phyloP scores from a whole-genome alignment of 2,113 vertebrate species.

The Phyllostomus hastatus region DNA sequence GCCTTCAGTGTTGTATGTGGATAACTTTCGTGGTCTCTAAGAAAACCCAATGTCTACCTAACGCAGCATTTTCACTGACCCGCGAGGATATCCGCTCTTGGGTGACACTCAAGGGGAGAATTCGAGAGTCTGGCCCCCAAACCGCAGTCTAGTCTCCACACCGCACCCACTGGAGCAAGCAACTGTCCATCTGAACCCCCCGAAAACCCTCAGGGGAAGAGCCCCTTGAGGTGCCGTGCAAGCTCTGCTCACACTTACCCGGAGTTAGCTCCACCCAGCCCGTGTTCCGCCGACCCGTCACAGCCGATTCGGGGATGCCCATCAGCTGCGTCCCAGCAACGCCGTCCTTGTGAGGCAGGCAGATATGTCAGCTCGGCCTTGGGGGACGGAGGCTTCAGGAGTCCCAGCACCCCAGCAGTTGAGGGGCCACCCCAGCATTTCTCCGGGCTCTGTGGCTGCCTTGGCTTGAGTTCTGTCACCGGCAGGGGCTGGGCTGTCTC shows the following conservation, averaged over 20 bases:
- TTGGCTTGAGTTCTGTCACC: no score
- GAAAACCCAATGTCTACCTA: not conserved
- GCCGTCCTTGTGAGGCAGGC: no score
- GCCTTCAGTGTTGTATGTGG: not conserved
- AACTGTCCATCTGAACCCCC: constrained; percentile 51
- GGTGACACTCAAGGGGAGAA: constrained; percentile 46
- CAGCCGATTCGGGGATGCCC: not conserved
- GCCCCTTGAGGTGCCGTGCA: not conserved
- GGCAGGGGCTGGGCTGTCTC: no score
- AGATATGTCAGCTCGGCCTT: no score
- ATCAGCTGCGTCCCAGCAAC: accelerated
- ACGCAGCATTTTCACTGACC: not conserved
- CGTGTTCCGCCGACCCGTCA: constrained; percentile 40
- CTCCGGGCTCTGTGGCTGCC: no score
- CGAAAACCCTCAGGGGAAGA: constrained; percentile 12
- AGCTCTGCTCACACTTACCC: accelerated
- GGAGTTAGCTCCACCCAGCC: not conserved
- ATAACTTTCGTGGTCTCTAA: not conserved
- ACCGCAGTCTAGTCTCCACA: constrained; percentile 24
- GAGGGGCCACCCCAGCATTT: no score
- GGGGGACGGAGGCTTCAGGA: no score
- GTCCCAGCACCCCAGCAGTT: no score
- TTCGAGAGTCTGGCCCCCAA: not conserved
- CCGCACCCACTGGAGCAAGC: constrained; percentile 41
- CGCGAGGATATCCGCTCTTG: accelerated